Conservation (phyloP, 2,888 invertebrate genomes). For the Agrypnus murinus region DNA sequence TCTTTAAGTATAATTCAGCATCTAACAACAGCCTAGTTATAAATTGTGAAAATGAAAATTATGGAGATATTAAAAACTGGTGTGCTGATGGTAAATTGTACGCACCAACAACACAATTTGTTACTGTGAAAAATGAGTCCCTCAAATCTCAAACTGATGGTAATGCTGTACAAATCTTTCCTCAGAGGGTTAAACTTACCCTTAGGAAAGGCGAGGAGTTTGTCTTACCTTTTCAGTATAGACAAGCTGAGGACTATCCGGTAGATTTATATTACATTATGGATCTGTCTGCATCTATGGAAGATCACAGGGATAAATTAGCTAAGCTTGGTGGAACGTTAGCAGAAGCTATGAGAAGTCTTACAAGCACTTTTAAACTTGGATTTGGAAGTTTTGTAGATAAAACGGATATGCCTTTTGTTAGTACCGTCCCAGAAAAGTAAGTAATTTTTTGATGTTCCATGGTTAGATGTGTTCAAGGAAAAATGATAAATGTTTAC, state of each 20-base stretch:
- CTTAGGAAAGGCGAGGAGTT: constrained; percentile 72
- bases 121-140: constrained; percentile 54
- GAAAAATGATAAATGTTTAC: too few relatives aligned
- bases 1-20: constrained; percentile 34
- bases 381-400: too few relatives aligned
- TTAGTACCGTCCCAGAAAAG: constrained; percentile 70
- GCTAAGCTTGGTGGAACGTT: constrained; percentile 73
- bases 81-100: constrained; percentile 54
- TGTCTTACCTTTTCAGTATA: constrained; percentile 73
- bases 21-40: constrained; percentile 31
- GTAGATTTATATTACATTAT: constrained; percentile 88
- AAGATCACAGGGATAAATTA: constrained; percentile 73
- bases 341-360: constrained; percentile 73
- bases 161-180: constrained; percentile 72
- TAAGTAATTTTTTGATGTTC: too few relatives aligned
- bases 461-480: too few relatives aligned
- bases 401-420: constrained; percentile 78
- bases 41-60: constrained; percentile 43
- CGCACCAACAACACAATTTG: constrained; percentile 55
- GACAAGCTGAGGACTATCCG: too few relatives aligned
- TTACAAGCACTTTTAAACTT: constrained; percentile 78
- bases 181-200: constrained; percentile 73
- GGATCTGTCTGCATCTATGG: too few relatives aligned
- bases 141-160: constrained; percentile 56
- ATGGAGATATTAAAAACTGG: constrained; percentile 27